Base-by-base conservation (phyloP, 2,113 vertebrate genomes). In the Odontophorus gujanensis region DNA sequence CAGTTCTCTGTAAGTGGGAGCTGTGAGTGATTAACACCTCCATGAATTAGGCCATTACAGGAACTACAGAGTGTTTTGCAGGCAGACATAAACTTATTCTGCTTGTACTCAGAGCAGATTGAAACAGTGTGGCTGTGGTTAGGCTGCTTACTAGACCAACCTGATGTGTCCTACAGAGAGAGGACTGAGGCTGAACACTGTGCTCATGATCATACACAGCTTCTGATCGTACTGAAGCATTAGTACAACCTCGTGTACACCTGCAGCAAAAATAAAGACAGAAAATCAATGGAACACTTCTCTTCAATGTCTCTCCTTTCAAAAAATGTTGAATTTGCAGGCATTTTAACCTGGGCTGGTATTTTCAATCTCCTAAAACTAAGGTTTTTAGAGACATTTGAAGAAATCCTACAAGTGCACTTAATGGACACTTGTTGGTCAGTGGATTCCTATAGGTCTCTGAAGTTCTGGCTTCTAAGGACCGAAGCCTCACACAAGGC, bases 1-100 rank as follows among this genome's bases (percentile, higher is more conserved):
- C n/a, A 79, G 57, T 63, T 92, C 88, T 47, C 68, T 43, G 13
- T 61, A 28, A 75, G 51, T 66, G 36, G 75, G 26, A 61, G 71
- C 61, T 85, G 74, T 50, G 76, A 81, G 34, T 86, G 61, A 86
- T 90, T 26, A 89, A 82, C 77, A 84, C 55, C n/a, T 90, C 40
- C 74, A 34, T 62, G 84, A 80, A 85, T 67, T 74, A 92, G 71
- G 67, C 53, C 45, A 57, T 66, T 62, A 21, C 73, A 84, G 40
- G 73, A 95, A 36, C 61, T 77, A 25, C 43, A 40, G 53, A 51
- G 50, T 62, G 40, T 53, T 89, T 66, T 91, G 76, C 59, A 91
- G 79, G 50, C 85, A 90, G 75, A 42, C 59, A 69, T 59, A 74
- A 89, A 82, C 67, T 91, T 76, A 53, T 8, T 32, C 40, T 62